Conservation (phyloP, 2,888 invertebrate species). For the Folsomia candida region DNA sequence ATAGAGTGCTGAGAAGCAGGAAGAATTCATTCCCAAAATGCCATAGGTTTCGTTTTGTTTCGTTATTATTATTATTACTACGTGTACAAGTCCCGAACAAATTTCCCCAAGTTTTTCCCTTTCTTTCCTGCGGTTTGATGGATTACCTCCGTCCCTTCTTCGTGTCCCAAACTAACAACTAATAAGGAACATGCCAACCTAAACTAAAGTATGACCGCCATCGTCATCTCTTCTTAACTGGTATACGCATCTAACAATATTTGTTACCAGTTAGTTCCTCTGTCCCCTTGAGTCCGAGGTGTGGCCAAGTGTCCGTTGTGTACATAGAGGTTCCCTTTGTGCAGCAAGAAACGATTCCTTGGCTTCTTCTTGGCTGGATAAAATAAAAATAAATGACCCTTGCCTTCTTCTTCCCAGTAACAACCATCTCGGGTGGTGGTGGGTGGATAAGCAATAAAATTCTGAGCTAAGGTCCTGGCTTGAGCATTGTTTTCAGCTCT, state of each 20-base stretch:
- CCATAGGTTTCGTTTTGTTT: too few species aligned
- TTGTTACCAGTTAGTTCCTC: too few species aligned
- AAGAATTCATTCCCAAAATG: not conserved
- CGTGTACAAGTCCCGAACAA: not conserved
- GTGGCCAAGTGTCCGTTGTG: conserved; percentile 25
- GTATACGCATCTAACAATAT: too few species aligned
- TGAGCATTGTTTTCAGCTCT: conserved; percentile 34
- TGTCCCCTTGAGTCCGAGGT: conserved; percentile 14
- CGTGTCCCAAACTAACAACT: not conserved
- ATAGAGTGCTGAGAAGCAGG: not conserved
- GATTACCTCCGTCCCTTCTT: conserved; percentile 39
- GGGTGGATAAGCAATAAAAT: not conserved
- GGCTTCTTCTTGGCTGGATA: too few species aligned
- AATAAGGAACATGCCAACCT: conserved; percentile 9
- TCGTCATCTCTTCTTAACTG: too few species aligned
- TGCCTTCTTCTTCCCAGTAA: conserved; percentile 44
- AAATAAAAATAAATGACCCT: conserved; percentile 9
- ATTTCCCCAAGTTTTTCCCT: conserved; percentile 19
- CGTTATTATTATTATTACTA: too few species aligned
- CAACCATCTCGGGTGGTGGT: conserved; percentile 14
- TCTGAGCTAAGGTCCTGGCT: not conserved
- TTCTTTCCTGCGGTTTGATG: conserved; percentile 50
- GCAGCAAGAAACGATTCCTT: conserved; percentile 17
- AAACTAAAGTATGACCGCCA: not conserved
- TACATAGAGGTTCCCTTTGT: conserved; percentile 18